Base-by-base conservation (phyloP, 37 sponge, comb jelly and placozoan genomes). In the Agelas oroides region DNA sequence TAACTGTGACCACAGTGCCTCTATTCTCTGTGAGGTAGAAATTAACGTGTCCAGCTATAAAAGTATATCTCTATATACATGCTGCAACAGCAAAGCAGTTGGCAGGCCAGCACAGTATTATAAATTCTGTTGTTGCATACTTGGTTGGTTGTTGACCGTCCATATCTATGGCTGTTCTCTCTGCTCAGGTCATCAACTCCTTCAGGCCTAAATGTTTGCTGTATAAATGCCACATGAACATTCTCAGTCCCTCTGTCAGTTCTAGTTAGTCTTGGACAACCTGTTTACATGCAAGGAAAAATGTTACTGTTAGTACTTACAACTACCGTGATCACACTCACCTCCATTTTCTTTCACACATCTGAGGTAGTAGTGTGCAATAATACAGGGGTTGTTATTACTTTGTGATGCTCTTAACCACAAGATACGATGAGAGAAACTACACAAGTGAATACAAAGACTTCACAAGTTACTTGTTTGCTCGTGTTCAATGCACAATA, bases 171-270 rank as follows among this genome's bases (percentile, higher is more conserved):
- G 31, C 46, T 53, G 41, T 21, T n/a, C 28, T 64, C 59, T 21
- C 79, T 71, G 11, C 40, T 15, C 15, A 79, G 53, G 27, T 31
- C 21, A 61, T 85, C 86, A 11, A 2, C 1, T 23, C 70, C 78
- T 54, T 53, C 25, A n/a, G 77, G 71, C 30, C 86, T 34, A 17
- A 85, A 23, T 40, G 40, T 31, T 19, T 70, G 79, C 38, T 85
- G 86, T 3, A 85, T 33, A 18, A 68, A 24, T 18, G 71, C 68
- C 2, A 84, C 12, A 2, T 27, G 19, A 69, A 41, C 39, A 28
- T 85, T 85, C 65, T 85, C 86, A 27, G 86, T 85, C 6, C 86
- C 86, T 34, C 19, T 23, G 46, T 85, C 86, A 5, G 79, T 71
- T 1, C 86, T 34, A 5, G 78, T 35, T 20, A 85, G 5, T 5